A percentile compares a stretch with the other conserved stretches of the same genome.
Conservation (phyloP, 1,140 invertebrate genomes). For the Colletes gigas region DNA sequence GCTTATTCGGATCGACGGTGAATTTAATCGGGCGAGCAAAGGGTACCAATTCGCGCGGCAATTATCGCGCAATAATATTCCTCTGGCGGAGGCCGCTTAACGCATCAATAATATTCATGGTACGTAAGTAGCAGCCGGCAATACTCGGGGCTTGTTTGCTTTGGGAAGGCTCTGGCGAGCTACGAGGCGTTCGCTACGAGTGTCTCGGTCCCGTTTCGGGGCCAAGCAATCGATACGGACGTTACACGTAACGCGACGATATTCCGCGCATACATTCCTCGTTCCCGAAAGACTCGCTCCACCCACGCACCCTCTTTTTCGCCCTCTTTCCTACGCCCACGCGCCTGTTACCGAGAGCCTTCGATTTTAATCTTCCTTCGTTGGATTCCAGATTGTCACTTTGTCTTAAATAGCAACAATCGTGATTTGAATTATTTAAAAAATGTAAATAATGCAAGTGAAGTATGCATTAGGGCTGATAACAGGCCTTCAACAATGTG, state of each 20-base stretch:
- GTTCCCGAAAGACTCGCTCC: conserved; percentile 1
- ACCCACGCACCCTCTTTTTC: too few species aligned
- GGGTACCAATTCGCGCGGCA: conserved; percentile 53
- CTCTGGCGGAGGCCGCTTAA: conserved; percentile 51
- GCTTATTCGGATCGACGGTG: conserved; percentile 16
- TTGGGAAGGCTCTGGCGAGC: not conserved
- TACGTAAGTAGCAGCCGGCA: conserved; percentile 32
- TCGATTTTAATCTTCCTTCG: too few species aligned
- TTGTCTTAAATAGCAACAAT: too few species aligned
- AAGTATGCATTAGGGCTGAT: too few species aligned
- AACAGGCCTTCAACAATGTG: too few species aligned
- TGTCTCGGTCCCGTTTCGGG: conserved; percentile 49
- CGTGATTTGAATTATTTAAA: too few species aligned
- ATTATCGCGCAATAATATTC: conserved; percentile 63
- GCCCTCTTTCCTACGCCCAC: not conserved
- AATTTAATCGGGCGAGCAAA: conserved; percentile 46
- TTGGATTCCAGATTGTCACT: too few species aligned
- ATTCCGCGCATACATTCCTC: conserved; percentile 25
- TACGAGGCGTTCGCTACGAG: conserved; percentile 27
- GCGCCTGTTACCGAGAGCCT: too few species aligned
- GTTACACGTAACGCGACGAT: conserved; percentile 46
- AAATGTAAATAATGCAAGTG: too few species aligned
- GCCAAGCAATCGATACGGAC: conserved; percentile 52
- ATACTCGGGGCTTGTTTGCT: not conserved
- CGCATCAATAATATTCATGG: conserved; percentile 64